Percentiles rank a stretch among this genome's conserved stretches.
Conservation (phyloP, 2,113 vertebrate genomes). For the Anarhynchus alexandrinus region DNA sequence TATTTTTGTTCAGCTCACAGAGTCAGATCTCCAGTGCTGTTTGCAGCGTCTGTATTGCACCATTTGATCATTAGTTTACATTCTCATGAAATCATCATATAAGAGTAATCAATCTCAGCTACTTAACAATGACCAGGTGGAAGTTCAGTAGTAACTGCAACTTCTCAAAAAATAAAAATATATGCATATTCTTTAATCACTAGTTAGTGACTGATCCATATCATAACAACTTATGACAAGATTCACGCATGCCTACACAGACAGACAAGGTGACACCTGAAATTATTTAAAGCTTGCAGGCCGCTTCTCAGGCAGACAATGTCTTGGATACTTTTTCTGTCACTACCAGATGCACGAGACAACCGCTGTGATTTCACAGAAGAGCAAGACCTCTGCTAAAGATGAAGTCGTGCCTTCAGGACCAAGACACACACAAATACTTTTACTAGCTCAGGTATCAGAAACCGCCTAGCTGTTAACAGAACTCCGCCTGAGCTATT, state of each 20-base stretch:
- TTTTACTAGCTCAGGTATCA: neutral
- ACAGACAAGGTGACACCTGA: neutral
- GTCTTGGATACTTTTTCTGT: neutral
- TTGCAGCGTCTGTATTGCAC: neutral
- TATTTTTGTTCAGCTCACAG: neutral
- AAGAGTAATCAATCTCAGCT: neutral
- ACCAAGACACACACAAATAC: neutral
- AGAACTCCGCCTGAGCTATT: neutral
- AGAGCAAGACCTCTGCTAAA: neutral
- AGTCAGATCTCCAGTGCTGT: neutral
- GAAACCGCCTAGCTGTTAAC: neutral
- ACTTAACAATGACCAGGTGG: neutral
- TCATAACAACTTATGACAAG: neutral
- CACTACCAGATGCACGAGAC: neutral
- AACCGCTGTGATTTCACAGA: neutral
- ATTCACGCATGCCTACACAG: neutral
- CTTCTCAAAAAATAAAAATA: neutral
- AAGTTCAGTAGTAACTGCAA: neutral
- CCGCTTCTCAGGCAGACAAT: neutral
- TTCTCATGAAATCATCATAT: neutral
- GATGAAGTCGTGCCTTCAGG: neutral
- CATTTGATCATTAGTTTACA: neutral
- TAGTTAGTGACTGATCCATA: neutral
- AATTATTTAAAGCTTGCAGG: neutral
- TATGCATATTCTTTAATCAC: neutral